Evolutionary conservation across 2,113 vertebrate species (phyloP).

Genomic region (Ptyas mucosa): DNA sequence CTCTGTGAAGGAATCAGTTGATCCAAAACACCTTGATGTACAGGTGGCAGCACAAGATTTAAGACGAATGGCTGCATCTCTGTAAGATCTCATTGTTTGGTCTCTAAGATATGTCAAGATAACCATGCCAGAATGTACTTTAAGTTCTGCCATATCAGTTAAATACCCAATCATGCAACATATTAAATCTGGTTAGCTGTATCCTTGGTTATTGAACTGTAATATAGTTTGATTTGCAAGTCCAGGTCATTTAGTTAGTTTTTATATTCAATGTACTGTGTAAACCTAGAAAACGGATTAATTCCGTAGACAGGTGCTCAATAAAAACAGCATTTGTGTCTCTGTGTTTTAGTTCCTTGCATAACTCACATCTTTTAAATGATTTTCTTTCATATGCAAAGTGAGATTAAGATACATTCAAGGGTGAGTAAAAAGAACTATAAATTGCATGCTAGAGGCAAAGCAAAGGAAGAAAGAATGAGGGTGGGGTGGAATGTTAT

Average conservation of each 20-base stretch:
- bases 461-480: background rate
- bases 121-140: background rate
- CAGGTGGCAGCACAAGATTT: background rate
- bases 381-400: background rate
- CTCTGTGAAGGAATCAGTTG: background rate
- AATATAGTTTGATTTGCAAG: background rate
- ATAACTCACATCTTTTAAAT: background rate
- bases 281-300: background rate
- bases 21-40: slow-evolving; percentile 13
- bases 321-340: background rate
- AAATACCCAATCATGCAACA: background rate
- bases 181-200: background rate
- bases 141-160: background rate
- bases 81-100: background rate
- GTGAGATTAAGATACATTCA: background rate
- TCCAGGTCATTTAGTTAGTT: background rate
- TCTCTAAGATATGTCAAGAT: background rate
- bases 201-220: background rate
- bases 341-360: background rate
- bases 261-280: background rate
- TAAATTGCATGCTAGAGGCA: background rate
- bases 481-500: background rate
- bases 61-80: slow-evolving; percentile 20
- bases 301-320: background rate
- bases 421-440: slow-evolving; percentile 13